Evolutionary conservation across 1,140 invertebrate species (phyloP).

Genomic region (Heliconius eleuchia): DNA sequence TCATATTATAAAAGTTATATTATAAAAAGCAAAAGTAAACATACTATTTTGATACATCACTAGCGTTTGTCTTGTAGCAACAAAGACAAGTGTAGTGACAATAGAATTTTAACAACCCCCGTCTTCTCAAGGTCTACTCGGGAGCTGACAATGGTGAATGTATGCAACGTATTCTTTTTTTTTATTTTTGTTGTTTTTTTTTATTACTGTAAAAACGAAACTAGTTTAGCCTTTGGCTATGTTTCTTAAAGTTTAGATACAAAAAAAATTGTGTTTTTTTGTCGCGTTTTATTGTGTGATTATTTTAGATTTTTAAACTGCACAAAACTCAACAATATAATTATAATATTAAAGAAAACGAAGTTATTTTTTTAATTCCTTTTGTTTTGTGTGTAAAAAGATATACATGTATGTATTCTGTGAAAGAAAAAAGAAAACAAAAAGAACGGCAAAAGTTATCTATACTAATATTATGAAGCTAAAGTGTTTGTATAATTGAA

Average conservation of each 20-base stretch:
- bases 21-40: slow-evolving; percentile 2
- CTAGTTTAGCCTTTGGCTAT: not conserved
- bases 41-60: not conserved
- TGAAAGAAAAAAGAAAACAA: too few species aligned
- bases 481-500: too few species aligned
- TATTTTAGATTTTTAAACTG: too few species aligned
- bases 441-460: too few species aligned
- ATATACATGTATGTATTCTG: too few species aligned
- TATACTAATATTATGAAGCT: too few species aligned
- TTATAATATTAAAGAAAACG: too few species aligned
- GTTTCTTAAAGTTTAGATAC: not conserved
- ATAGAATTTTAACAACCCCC: slow-evolving; percentile 12
- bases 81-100: slow-evolving; percentile 5
- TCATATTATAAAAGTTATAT: not conserved
- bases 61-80: not conserved
- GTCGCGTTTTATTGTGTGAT: too few species aligned
- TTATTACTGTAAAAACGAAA: not conserved
- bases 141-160: not conserved
- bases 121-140: slow-evolving; percentile 7
- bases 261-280: not conserved
- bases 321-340: too few species aligned
- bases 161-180: not conserved
- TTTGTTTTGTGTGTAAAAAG: too few species aligned
- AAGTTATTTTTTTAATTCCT: too few species aligned
- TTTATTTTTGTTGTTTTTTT: not conserved